A percentile compares a stretch with the other conserved stretches of the same genome.
phyloP scores from a whole-genome alignment of 2,888 invertebrate genomes.

The Agriopis marginaria region DNA sequence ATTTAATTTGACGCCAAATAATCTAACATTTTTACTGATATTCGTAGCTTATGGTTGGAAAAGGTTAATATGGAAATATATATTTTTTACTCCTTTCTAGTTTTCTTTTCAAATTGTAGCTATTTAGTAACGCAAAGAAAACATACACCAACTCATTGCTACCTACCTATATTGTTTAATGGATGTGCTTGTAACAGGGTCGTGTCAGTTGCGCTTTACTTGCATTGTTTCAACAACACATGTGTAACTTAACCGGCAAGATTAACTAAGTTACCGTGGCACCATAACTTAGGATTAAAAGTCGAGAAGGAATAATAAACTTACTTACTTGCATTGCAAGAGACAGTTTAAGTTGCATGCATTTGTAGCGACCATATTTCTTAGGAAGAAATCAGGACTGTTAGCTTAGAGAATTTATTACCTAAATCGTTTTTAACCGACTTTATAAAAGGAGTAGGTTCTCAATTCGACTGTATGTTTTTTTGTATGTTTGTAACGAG shows the following conservation, averaged over 20 bases:
- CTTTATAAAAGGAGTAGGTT: too few relatives aligned
- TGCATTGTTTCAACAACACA: constrained; percentile 35
- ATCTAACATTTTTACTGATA: too few relatives aligned
- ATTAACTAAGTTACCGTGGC: constrained; percentile 39
- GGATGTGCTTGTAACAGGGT: constrained; percentile 15
- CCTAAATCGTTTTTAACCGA: too few relatives aligned
- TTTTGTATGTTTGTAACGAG: too few relatives aligned
- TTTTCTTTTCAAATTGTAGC: neutral
- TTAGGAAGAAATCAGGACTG: constrained; percentile 3
- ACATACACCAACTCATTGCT: neutral
- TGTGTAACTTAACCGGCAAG: constrained; percentile 37
- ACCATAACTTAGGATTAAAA: constrained; percentile 40
- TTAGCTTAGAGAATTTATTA: too few relatives aligned
- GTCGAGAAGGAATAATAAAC: constrained; percentile 35
- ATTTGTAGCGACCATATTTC: constrained; percentile 15
- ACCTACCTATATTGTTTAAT: constrained; percentile 1
- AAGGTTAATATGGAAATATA: too few relatives aligned
- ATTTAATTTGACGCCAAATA: too few relatives aligned
- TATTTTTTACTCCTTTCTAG: neutral
- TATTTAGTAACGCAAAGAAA: neutral
- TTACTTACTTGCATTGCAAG: constrained; percentile 24
- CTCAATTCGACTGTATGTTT: too few relatives aligned
- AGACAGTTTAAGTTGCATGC: constrained; percentile 25
- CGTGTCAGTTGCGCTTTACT: constrained; percentile 22
- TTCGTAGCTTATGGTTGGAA: too few relatives aligned